These are phyloP conservation scores for Cyprinodon brontotheroides DNA, from an alignment of 2,113 vertebrate genomes.

Conservation along the genomic window DNA sequence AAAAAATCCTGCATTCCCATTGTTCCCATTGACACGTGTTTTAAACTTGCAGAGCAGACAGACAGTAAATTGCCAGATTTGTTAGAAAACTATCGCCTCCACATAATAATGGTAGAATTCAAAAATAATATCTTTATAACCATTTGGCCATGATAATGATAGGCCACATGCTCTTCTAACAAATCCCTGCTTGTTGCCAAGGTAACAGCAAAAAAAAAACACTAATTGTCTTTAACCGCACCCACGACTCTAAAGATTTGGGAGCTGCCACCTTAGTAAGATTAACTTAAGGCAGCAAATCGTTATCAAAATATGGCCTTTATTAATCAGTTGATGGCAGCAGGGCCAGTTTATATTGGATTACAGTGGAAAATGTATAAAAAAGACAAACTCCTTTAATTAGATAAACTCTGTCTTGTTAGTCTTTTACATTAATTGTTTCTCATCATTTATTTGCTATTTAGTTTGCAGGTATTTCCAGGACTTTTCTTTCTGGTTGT, in stretches of 20 bases:
- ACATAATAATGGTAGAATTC: background rate
- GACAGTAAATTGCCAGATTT: constrained; percentile 2
- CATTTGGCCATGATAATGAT: constrained; percentile 30
- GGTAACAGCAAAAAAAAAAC: constrained; percentile 32
- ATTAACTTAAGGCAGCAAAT: background rate
- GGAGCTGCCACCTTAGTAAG: background rate
- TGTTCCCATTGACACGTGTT: constrained; percentile 2
- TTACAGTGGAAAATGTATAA: background rate
- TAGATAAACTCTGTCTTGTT: background rate
- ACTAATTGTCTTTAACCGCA: constrained; percentile 39
- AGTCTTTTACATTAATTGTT: background rate
- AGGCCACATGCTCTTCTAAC: constrained; percentile 29
- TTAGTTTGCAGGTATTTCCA: background rate
- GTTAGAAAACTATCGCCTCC: constrained; percentile 3
- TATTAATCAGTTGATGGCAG: background rate
- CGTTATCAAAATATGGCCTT: background rate
- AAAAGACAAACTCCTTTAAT: background rate
- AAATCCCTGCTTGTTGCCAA: constrained; percentile 40
- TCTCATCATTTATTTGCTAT: background rate
- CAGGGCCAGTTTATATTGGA: background rate
- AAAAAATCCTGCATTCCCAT: background rate
- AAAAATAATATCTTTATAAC: constrained; percentile 22
- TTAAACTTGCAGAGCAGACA: constrained; percentile 27
- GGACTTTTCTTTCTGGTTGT: background rate
- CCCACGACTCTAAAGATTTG: constrained; percentile 4